Conservation (phyloP, 1,140 invertebrate species). For the Drosophila pectinifera region DNA sequence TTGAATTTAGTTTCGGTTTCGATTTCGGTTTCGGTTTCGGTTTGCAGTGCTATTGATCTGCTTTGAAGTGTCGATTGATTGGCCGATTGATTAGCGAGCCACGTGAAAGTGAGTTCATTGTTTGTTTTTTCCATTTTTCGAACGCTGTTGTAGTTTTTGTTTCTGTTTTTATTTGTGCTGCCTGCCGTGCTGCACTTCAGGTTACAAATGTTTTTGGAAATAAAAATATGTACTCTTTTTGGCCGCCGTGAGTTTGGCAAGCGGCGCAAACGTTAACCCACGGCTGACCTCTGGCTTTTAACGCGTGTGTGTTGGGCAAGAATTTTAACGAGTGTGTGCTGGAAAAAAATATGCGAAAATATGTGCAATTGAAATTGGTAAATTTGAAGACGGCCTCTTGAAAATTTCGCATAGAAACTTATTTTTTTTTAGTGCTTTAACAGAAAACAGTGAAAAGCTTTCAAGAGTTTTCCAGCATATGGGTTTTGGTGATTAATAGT, state of each 20-base stretch:
- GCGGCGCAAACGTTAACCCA: conserved; percentile 28
- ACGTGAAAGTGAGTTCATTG: conserved; percentile 50
- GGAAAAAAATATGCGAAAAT: conserved; percentile 28
- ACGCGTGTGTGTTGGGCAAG: conserved; percentile 37
- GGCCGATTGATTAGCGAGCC: conserved; percentile 47
- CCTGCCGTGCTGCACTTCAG: conserved; percentile 30
- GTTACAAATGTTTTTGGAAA: conserved; percentile 34
- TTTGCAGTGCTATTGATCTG: conserved; percentile 17
- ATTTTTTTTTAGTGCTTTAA: not conserved
- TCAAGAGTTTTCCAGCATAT: no score
- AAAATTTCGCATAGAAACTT: not conserved
- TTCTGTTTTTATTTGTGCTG: conserved; percentile 1
- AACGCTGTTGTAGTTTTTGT: not conserved
- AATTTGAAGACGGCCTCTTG: conserved; percentile 1
- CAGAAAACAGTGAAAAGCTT: not conserved
- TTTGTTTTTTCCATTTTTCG: conserved; percentile 25
- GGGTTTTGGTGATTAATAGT: no score
- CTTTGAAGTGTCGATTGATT: conserved; percentile 50
- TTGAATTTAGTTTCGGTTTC: conserved; percentile 30
- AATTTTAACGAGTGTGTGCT: conserved; percentile 39
- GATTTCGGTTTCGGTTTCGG: no score
- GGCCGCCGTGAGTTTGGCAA: conserved; percentile 37
- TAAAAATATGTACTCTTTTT: conserved; percentile 32
- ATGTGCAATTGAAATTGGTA: conserved; percentile 30
- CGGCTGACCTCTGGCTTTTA: conserved; percentile 34